phyloP scores from a whole-genome alignment of 2,888 invertebrate genomes.

The Chalcosyrphus nemorum region DNA sequence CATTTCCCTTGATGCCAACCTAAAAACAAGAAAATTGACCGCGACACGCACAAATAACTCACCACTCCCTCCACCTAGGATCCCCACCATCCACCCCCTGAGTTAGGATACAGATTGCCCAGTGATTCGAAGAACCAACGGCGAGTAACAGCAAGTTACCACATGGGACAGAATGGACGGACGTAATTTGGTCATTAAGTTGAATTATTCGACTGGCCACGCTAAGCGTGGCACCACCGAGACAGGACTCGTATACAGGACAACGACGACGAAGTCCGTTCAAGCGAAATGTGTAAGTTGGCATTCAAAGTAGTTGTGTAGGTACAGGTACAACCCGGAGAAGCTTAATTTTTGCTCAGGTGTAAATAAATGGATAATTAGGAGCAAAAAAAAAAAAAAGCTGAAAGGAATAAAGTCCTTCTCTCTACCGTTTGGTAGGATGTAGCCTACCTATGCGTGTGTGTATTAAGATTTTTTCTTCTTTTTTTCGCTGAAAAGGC shows the following conservation, averaged over 20 bases:
- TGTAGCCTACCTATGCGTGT: neutral
- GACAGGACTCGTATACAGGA: neutral
- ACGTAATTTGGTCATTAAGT: constrained; percentile 72
- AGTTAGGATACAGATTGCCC: constrained; percentile 1
- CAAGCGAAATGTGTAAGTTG: constrained; percentile 29
- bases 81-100: no score
- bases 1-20: constrained; percentile 61
- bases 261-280: constrained; percentile 3
- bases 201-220: constrained; percentile 68
- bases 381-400: constrained; percentile 26
- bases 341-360: constrained; percentile 59
- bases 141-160: constrained; percentile 32
- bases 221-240: constrained; percentile 15
- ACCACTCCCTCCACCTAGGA: neutral
- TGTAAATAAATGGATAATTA: constrained; percentile 70
- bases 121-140: constrained; percentile 12
- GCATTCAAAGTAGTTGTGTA: neutral
- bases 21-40: constrained; percentile 71
- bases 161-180: constrained; percentile 66
- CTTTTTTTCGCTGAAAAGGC: neutral
- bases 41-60: constrained; percentile 70
- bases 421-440: neutral
- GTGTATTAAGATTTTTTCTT: neutral
- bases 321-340: neutral
- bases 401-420: constrained; percentile 7